These are phyloP conservation scores for Coreoperca whiteheadi DNA, from an alignment of 2,113 vertebrate species.

Conservation along the genomic window DNA sequence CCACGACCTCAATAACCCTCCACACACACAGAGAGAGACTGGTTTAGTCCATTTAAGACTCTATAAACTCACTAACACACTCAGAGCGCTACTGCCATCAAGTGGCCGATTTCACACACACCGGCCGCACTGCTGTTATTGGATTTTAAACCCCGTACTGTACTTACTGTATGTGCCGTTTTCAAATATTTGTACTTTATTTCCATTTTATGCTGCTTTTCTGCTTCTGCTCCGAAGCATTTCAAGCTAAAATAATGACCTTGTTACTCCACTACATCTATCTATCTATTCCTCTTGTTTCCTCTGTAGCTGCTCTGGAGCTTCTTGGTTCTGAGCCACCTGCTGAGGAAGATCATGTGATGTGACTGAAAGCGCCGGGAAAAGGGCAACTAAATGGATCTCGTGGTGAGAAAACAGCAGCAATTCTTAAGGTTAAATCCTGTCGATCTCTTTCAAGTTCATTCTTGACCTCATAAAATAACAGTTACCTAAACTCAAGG, in stretches of 20 bases:
- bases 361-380: not conserved
- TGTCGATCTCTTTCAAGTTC: too few species aligned
- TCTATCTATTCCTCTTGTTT: too few species aligned
- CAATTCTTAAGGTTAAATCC: too few species aligned
- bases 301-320: too few species aligned
- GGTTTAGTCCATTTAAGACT: conserved; percentile 16
- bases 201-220: not conserved
- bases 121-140: not conserved
- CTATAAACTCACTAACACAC: not conserved
- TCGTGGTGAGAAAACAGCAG: too few species aligned
- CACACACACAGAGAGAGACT: conserved; percentile 19
- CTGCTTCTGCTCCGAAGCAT: not conserved
- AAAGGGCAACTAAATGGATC: not conserved
- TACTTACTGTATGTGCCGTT: not conserved
- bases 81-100: conserved; percentile 69
- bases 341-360: too few species aligned
- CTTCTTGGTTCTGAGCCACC: too few species aligned
- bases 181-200: not conserved
- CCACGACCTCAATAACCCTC: conserved; percentile 79
- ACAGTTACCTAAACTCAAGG: too few species aligned
- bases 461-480: too few species aligned
- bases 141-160: not conserved
- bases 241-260: too few species aligned
- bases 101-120: conserved; percentile 8
- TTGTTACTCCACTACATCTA: too few species aligned